A percentile compares a stretch with the other conserved stretches of the same genome.
phyloP scores from a whole-genome alignment of 2,113 vertebrate species.

The Amblyopsis rosae region DNA sequence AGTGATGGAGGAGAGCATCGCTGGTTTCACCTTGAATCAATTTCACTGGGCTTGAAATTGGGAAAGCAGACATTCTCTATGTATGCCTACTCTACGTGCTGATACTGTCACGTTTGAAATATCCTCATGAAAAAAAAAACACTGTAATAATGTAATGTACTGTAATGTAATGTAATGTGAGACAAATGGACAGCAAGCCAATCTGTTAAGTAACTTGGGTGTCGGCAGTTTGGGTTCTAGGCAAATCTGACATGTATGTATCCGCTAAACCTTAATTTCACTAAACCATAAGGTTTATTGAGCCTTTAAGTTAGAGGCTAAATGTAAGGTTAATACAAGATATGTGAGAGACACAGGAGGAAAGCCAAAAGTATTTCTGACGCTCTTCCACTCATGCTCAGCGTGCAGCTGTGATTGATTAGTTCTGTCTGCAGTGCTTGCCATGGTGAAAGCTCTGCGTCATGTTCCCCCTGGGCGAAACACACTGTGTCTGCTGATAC shows the following conservation, averaged over 20 bases:
- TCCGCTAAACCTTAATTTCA: neutral
- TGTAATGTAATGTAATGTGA: neutral
- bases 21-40: slow-evolving; percentile 9
- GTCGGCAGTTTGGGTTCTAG: no score
- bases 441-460: slow-evolving; percentile 46
- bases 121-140: neutral
- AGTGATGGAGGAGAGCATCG: neutral
- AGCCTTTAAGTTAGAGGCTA: slow-evolving; percentile 20
- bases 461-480: slow-evolving; percentile 37
- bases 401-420: slow-evolving; percentile 48
- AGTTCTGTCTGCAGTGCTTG: slow-evolving; percentile 31
- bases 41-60: neutral
- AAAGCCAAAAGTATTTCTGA: slow-evolving; percentile 36
- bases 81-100: no score
- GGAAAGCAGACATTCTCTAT: neutral
- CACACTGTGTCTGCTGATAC: slow-evolving; percentile 39
- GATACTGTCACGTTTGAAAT: neutral
- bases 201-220: neutral
- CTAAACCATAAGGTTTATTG: neutral
- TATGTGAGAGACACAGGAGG: slow-evolving; percentile 21
- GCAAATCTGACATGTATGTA: no score
- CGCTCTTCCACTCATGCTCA: slow-evolving; percentile 39
- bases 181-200: no score
- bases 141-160: neutral
- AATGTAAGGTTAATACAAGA: slow-evolving; percentile 37